Conservation (phyloP, 2,113 vertebrate genomes). For the Dipodomys merriami region DNA sequence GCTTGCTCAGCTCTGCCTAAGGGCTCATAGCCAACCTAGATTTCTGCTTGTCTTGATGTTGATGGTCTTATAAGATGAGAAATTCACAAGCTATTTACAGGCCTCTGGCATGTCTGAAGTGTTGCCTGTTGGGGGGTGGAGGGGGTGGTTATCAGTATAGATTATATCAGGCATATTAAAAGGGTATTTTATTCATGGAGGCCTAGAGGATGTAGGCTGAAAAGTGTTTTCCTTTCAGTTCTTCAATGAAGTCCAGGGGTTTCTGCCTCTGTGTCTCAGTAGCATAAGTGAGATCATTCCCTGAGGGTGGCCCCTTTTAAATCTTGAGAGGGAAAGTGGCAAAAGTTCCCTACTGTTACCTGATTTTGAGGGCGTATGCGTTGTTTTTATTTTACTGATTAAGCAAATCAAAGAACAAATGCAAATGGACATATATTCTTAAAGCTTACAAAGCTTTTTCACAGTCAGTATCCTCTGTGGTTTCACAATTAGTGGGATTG, state of each 20-base stretch:
- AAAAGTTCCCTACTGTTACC: conserved; percentile 57
- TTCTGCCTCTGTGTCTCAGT: conserved; percentile 68
- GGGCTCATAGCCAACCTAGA: conserved; percentile 80
- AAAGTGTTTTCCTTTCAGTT: conserved; percentile 71
- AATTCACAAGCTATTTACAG: conserved; percentile 68
- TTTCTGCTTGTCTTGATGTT: conserved; percentile 78
- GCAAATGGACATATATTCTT: conserved; percentile 58
- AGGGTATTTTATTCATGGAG: conserved; percentile 66
- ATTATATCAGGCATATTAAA: conserved; percentile 62
- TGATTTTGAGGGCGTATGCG: conserved; percentile 60
- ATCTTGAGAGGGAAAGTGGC: conserved; percentile 37
- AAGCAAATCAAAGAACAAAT: conserved; percentile 67
- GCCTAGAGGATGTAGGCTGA: conserved; percentile 57
- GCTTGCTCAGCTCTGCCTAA: conserved; percentile 83
- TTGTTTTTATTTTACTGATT: conserved; percentile 65
- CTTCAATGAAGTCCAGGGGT: conserved; percentile 65
- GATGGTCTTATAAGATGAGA: conserved; percentile 69
- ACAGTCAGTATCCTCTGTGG: conserved; percentile 69
- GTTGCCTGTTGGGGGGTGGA: conserved; percentile 54
- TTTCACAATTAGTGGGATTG: conserved; percentile 74
- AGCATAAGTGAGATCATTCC: conserved; percentile 55
- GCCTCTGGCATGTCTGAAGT: conserved; percentile 62
- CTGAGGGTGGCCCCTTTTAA: conserved; percentile 61
- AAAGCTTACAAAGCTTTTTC: conserved; percentile 68
- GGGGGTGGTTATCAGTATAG: conserved; percentile 61